These are phyloP conservation scores for Apis cerana DNA, from an alignment of 1,140 invertebrate genomes.

Conservation along the genomic window DNA sequence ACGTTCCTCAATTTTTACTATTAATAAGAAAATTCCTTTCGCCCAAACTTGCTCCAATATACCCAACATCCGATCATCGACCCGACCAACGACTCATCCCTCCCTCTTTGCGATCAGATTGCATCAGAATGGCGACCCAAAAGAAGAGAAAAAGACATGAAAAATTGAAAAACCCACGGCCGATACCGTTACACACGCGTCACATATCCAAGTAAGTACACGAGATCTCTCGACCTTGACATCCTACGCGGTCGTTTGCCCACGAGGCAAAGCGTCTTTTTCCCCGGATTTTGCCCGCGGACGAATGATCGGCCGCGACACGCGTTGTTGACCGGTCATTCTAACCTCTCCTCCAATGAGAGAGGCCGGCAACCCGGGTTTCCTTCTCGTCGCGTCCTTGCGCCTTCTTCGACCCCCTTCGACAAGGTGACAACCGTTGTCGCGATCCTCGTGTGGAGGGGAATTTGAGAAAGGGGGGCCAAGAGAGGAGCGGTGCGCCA, in stretches of 20 bases:
- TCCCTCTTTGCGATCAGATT: background rate
- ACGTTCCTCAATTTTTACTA: too few relatives aligned
- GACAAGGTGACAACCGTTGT: too few relatives aligned
- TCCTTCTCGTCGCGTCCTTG: constrained; percentile 40
- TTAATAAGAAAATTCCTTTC: too few relatives aligned
- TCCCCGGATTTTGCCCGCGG: background rate
- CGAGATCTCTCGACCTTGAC: constrained; percentile 27
- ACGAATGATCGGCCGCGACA: constrained; percentile 1
- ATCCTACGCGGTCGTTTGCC: constrained; percentile 34
- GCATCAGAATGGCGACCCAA: background rate
- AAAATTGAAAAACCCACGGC: background rate
- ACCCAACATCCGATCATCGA: too few relatives aligned
- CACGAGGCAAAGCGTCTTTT: background rate
- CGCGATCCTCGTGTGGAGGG: constrained; percentile 20
- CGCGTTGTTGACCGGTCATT: constrained; percentile 42
- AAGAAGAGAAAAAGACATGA: background rate
- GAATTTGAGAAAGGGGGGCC: background rate
- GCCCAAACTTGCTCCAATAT: too few relatives aligned
- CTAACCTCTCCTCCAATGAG: constrained; percentile 60
- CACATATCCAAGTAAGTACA: constrained; percentile 13
- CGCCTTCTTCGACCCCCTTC: constrained; percentile 35
- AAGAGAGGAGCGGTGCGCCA: constrained; percentile 21
- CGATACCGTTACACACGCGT: constrained; percentile 31
- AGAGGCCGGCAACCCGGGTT: background rate
- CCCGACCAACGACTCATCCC: too few relatives aligned